Base-by-base conservation (phyloP, 2,113 vertebrate species). In the Psittacara wagleri region DNA sequence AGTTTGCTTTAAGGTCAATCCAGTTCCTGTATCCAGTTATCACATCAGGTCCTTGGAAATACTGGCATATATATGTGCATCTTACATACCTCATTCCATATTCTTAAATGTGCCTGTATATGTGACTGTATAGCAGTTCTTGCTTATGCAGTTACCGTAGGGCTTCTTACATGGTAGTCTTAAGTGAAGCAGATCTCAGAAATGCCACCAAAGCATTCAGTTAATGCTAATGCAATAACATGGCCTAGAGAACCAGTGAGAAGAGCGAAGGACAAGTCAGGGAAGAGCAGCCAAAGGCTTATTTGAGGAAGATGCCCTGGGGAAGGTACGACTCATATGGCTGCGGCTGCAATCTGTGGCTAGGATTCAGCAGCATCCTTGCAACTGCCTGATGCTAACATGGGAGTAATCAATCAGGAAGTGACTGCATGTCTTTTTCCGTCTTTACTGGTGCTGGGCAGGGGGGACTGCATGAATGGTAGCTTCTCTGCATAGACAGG, bases 251-350 rank as follows among this genome's bases (percentile, higher is more conserved):
- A 79, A 67, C 11, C 33, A 68, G 10, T 1, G 1, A 61, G 72
- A 62, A 74, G 75, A 25, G 10, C 33, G n/a, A 79, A 35, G 25
- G 10, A 29, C 0, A 2, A 78, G 17, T 59, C 17, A 8, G 52
- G 44, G 28, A 49, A 83, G 17, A 52, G 46, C 68, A 83, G 62
- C 11, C n/a, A 54, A 13, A 83, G 52, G n/a, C 14, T 54, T 22
- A 15, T 1, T 35, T 59, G 57, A 55, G 63, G n/a, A 70, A n/a
- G 22, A 44, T 83, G 39, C 22, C 27, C 17, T 70, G 27, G 6
- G 13, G 17, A 10, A 83, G 41, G 44, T 59, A 13, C 0, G 0
- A 16, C 19, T 18, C 7, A 3, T 41, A 13, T 10, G 11, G 18
- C 55, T 68, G 27, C 54, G 62, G 29, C 85, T 91, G 69, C 7